These are phyloP conservation scores for Idaea dimidiata DNA, from an alignment of 2,888 invertebrate genomes.

Conservation along the genomic window DNA sequence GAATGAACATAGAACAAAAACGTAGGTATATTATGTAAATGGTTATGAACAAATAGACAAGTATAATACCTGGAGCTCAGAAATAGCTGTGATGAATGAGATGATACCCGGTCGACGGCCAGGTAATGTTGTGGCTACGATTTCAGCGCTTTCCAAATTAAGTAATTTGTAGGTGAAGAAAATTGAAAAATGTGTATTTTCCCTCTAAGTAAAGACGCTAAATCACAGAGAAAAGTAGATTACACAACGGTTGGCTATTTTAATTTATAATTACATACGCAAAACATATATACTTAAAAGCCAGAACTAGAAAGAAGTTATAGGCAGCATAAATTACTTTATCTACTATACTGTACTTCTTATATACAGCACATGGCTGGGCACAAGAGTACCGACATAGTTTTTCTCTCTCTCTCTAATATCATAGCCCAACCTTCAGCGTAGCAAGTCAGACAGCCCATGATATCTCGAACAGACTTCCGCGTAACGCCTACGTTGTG, in stretches of 20 bases:
- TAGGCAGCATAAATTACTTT: too few relatives aligned
- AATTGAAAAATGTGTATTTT: neutral
- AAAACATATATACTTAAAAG: too few relatives aligned
- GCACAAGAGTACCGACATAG: too few relatives aligned
- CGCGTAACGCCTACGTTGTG: neutral
- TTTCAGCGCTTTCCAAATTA: neutral
- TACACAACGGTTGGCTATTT: too few relatives aligned
- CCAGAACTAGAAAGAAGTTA: too few relatives aligned
- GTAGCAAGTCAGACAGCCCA: neutral
- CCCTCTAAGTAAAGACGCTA: too few relatives aligned
- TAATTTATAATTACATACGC: too few relatives aligned
- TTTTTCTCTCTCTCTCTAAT: neutral
- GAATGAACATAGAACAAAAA: too few relatives aligned
- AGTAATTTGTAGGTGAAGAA: neutral
- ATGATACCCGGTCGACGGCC: neutral
- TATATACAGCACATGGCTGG: too few relatives aligned
- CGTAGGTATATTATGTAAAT: neutral
- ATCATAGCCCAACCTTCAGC: neutral
- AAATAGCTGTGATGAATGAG: constrained; percentile 1
- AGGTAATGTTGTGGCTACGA: neutral
- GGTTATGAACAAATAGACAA: neutral
- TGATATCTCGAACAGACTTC: constrained; percentile 1
- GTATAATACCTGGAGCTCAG: neutral
- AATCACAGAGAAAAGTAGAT: too few relatives aligned
- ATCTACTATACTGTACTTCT: too few relatives aligned